phyloP scores from a whole-genome alignment of 2,888 invertebrate genomes.

The Patella depressa region DNA sequence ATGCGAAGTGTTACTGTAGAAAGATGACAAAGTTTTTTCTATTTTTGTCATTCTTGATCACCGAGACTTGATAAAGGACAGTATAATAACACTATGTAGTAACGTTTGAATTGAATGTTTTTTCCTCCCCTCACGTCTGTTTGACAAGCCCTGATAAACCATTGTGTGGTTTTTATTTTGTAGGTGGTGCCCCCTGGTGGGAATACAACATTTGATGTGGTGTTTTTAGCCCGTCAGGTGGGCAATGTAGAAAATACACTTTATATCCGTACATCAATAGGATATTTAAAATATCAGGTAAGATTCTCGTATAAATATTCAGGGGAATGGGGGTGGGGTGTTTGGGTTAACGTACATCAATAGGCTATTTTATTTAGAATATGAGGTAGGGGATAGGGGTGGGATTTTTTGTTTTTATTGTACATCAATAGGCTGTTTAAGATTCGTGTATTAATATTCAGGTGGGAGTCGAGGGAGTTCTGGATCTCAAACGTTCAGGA shows the following conservation, averaged over 20 bases:
- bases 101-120: too few relatives aligned
- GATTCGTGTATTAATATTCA: neutral
- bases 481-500: too few relatives aligned
- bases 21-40: too few relatives aligned
- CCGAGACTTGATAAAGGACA: too few relatives aligned
- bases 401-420: too few relatives aligned
- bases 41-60: too few relatives aligned
- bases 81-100: too few relatives aligned
- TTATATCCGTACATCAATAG: constrained; percentile 94
- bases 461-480: too few relatives aligned
- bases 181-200: constrained; percentile 90
- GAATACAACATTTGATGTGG: constrained; percentile 95
- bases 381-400: too few relatives aligned
- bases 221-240: constrained; percentile 92
- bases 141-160: neutral
- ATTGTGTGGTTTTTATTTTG: constrained; percentile 49
- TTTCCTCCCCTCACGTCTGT: too few relatives aligned
- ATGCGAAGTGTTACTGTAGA: too few relatives aligned
- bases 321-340: neutral
- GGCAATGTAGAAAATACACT: constrained; percentile 89
- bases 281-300: constrained; percentile 89
- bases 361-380: constrained; percentile 11
- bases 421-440: too few relatives aligned
- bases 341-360: constrained; percentile 3
- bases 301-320: constrained; percentile 38